Evolutionary conservation across 2,888 invertebrate species (phyloP).

Genomic region (Neoaliturus tenellus): DNA sequence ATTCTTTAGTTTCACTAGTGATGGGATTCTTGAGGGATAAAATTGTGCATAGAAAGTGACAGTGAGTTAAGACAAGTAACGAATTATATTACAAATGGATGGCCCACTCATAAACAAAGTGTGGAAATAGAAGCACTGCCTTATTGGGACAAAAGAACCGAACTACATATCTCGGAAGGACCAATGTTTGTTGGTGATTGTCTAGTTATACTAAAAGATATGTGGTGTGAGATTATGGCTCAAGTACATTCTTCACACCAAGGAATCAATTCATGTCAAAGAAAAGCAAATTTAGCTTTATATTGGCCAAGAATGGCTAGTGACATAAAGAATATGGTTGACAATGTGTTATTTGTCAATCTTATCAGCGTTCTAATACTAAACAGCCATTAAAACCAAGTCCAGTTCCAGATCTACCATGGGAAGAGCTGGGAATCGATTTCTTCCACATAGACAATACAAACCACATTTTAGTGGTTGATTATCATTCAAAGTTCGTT

Average conservation of each 20-base stretch:
- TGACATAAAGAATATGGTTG: neutral
- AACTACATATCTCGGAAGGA: neutral
- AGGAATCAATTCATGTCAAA: neutral
- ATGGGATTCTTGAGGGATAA: neutral
- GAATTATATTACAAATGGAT: neutral
- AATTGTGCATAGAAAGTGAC: neutral
- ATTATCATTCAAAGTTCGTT: slow-evolving; percentile 22
- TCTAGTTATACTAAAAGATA: neutral
- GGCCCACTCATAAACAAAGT: neutral
- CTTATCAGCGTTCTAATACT: neutral
- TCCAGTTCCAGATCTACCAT: neutral
- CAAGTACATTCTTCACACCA: neutral
- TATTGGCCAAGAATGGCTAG: neutral
- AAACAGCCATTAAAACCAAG: neutral
- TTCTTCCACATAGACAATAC: neutral
- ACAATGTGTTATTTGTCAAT: neutral
- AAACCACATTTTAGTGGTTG: neutral
- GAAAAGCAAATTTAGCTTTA: neutral
- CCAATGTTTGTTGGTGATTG: neutral
- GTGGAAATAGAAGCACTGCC: neutral
- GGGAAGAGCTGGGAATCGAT: slow-evolving; percentile 40
- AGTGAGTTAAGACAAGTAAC: neutral
- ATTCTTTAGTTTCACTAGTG: neutral
- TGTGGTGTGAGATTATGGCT: neutral
- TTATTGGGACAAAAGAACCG: neutral